Evolutionary conservation across 2,888 invertebrate genomes (phyloP), one percentile per base, ranked within the genome.

Genomic region (Physocephala rufipes): DNA sequence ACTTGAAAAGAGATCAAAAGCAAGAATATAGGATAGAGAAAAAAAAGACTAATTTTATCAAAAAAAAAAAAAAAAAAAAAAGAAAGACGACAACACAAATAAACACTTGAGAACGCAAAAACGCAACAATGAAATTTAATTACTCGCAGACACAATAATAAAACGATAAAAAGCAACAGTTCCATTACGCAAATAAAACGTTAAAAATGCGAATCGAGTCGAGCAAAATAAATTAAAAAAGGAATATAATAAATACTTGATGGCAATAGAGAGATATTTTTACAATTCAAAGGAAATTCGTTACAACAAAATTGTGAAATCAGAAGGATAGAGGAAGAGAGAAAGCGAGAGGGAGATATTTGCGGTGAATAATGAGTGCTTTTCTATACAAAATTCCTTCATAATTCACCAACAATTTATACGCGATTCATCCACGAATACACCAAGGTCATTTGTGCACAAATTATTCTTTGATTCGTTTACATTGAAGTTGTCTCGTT

Each of bases 201-300:
- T 43, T 51, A 76, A 75, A 76, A 43, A 76, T 75, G 80, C 79
- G 80, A 80, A 81, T 67, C 71, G 73, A 74, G 71, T n/a, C 76
- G 78, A 81, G 78, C 80, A 82, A 82, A 82, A 82, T 82, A 82
- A 82, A 81, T 78, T 74, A 76, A 76, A 80, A 80, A 78, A 36
- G 9, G n/a, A 36, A 36, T 7, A 36, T 36, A 36, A 36, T 36
- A 36, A 36, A 36, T 36, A 36, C n/a, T n/a, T n/a, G n/a, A n/a
- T n/a, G n/a, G n/a, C n/a, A n/a, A 36, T 36, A 4, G 36, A 9
- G 36, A 36, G 9, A 36, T 36, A n/a, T n/a, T n/a, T n/a, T 36
- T 9, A 36, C 36, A 9, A 9, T 36, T 9, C 36, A 9, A 9
- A 36, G 36, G 5, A 36, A 7, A 24, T 4, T 26, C 21, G 28